Evolutionary conservation across 2,113 vertebrate species (phyloP).

Genomic region (Larimichthys polyactis): DNA sequence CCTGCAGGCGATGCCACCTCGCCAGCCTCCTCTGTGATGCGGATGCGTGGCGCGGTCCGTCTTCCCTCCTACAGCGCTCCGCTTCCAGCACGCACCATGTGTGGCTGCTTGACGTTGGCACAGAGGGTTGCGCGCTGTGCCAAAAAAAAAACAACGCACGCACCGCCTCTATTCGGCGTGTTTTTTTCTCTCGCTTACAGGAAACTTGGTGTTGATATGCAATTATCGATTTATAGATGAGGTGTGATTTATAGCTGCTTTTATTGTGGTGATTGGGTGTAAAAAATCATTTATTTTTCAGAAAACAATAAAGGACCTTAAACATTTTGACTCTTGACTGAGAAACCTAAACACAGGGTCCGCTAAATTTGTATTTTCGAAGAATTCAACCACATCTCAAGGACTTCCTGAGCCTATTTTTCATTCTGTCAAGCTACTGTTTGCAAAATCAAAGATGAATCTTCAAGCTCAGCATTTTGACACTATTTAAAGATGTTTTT

Average conservation of each 20-base stretch:
- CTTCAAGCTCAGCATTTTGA: background rate
- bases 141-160: constrained; percentile 43
- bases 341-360: background rate
- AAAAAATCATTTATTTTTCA: too few species aligned
- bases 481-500: background rate
- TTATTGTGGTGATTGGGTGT: background rate
- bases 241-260: background rate
- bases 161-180: constrained; percentile 30
- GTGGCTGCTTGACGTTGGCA: constrained; percentile 50
- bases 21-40: constrained; percentile 44
- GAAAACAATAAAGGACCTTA: background rate
- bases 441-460: background rate
- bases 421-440: background rate
- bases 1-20: constrained; percentile 64
- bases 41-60: constrained; percentile 50
- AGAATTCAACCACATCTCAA: background rate
- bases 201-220: background rate
- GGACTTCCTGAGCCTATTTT: background rate
- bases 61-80: constrained; percentile 44
- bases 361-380: background rate
- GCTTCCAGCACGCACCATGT: constrained; percentile 25
- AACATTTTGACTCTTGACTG: background rate
- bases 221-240: background rate
- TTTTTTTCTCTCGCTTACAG: background rate
- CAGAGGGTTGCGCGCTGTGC: constrained; percentile 52